phyloP scores from a whole-genome alignment of 2,888 invertebrate species.

The Cepaea hortensis region DNA sequence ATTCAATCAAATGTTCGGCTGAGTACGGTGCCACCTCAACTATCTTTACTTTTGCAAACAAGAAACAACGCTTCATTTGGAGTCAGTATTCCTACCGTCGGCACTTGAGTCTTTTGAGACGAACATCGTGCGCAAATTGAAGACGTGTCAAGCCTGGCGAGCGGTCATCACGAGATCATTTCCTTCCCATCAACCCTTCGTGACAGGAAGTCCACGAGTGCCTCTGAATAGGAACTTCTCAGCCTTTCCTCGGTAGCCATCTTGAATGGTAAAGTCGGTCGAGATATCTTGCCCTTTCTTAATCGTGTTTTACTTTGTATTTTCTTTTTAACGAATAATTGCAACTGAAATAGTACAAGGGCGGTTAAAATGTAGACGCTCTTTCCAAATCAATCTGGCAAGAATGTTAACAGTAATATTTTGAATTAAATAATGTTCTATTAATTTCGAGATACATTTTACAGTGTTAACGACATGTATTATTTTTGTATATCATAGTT shows the following conservation, averaged over 20 bases:
- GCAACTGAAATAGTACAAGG: no score
- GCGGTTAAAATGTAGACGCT: no score
- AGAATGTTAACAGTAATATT: no score
- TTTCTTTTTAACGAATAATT: no score
- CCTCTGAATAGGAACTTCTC: constrained; percentile 41
- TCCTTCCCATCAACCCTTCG: constrained; percentile 49
- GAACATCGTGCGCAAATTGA: constrained; percentile 43
- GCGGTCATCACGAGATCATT: constrained; percentile 47
- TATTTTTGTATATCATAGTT: no score
- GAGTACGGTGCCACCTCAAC: background rate
- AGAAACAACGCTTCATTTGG: constrained; percentile 27
- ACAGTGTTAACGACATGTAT: no score
- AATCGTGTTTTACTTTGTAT: no score
- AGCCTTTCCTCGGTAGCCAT: constrained; percentile 34
- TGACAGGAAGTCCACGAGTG: constrained; percentile 49
- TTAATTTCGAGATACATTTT: no score
- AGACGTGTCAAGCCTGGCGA: constrained; percentile 47
- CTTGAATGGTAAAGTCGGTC: constrained; percentile 2
- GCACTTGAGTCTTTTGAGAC: constrained; percentile 27
- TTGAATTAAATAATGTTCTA: no score
- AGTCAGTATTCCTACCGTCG: constrained; percentile 31
- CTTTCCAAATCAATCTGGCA: no score
- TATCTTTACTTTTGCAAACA: constrained; percentile 3
- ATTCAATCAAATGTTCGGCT: background rate
- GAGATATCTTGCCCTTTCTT: background rate